A percentile compares a stretch with the other conserved stretches of the same genome.
phyloP scores from a whole-genome alignment of 2,797 vertebrate genomes.

The Platalea minor region DNA sequence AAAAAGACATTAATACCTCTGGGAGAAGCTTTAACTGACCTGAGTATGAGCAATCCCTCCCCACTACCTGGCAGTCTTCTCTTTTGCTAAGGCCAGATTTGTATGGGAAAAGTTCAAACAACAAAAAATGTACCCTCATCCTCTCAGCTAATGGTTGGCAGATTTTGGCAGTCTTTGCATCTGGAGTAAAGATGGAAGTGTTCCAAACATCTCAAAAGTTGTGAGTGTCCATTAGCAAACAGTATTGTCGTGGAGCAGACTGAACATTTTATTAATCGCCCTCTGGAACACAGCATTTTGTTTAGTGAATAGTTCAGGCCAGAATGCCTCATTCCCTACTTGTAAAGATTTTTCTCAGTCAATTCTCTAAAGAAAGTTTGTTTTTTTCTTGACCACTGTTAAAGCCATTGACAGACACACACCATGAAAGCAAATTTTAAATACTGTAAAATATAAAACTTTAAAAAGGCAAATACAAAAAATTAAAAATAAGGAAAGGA shows the following conservation, averaged over 20 bases:
- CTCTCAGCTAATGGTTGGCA: not conserved
- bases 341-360: not conserved
- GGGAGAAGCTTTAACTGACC: not conserved
- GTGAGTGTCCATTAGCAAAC: not conserved
- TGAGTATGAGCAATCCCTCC: not conserved
- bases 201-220: slow-evolving; percentile 1
- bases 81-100: not conserved
- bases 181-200: not conserved
- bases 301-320: not conserved
- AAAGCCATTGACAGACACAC: not conserved
- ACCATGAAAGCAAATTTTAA: not conserved
- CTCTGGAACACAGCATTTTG: not conserved
- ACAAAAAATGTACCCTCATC: not conserved
- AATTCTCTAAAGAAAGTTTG: not conserved
- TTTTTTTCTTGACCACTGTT: not conserved
- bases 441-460: not conserved
- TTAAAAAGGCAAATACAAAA: not conserved
- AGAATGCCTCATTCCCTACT: not conserved
- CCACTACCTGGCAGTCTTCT: not conserved
- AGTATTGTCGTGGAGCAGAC: not conserved
- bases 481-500: not conserved
- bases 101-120: not conserved
- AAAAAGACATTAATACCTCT: not conserved
- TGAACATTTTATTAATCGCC: not conserved
- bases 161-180: not conserved